phyloP scores from a whole-genome alignment of 2,113 vertebrate species.

The Kryptolebias marmoratus region DNA sequence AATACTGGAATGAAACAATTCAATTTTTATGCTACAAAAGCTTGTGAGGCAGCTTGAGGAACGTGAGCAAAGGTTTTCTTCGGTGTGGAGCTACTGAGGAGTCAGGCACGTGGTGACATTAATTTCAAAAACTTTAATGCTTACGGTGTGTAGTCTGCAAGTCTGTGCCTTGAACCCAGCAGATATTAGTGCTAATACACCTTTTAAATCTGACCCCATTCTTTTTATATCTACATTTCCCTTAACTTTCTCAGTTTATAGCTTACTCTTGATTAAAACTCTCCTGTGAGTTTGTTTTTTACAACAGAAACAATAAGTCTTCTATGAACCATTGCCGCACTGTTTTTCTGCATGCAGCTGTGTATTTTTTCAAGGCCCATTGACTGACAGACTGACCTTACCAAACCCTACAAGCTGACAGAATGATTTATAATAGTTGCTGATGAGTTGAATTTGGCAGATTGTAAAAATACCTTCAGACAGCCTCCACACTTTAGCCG shows the following conservation, averaged over 20 bases:
- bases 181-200: too few relatives aligned
- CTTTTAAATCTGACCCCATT: too few relatives aligned
- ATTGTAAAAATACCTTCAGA: conserved; percentile 56
- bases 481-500: conserved; percentile 37
- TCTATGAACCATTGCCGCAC: conserved; percentile 35
- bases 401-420: conserved; percentile 51
- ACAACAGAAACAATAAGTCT: conserved; percentile 11
- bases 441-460: conserved; percentile 55
- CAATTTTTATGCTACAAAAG: too few relatives aligned
- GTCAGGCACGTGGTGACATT: too few relatives aligned
- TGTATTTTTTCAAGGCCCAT: conserved; percentile 25
- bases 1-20: too few relatives aligned
- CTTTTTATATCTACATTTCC: too few relatives aligned
- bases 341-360: conserved; percentile 22
- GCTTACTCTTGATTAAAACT: conserved; percentile 40
- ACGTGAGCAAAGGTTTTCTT: too few relatives aligned
- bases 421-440: conserved; percentile 34
- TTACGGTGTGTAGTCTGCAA: too few relatives aligned
- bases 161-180: too few relatives aligned
- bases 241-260: too few relatives aligned
- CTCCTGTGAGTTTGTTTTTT: conserved; percentile 9
- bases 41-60: background rate
- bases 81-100: too few relatives aligned
- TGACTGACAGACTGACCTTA: conserved; percentile 50
- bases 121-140: too few relatives aligned